Conservation (phyloP, 2,888 invertebrate genomes). For the Salpingus planirostris region DNA sequence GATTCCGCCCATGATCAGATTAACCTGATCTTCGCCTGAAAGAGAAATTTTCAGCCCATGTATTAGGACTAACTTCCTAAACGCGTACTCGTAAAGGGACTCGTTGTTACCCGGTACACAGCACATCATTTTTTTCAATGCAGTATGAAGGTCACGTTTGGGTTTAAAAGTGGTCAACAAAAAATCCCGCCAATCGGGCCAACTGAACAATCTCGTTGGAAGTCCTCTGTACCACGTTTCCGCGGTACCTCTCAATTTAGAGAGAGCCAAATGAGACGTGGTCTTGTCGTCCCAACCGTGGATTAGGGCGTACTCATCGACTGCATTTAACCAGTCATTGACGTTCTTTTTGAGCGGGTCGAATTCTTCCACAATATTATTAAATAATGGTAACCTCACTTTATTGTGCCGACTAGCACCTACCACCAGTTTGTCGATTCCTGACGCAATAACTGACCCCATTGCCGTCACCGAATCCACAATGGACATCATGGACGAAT, state of each 20-base stretch:
- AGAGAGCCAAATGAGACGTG: neutral
- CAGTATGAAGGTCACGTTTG: neutral
- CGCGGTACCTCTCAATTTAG: neutral
- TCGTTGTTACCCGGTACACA: neutral
- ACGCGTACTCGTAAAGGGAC: neutral
- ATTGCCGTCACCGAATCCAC: too few relatives aligned
- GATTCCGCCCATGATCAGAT: neutral
- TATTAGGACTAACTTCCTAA: neutral
- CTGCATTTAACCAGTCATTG: neutral
- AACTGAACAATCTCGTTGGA: neutral
- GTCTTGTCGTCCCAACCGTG: neutral
- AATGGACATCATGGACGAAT: too few relatives aligned
- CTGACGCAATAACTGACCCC: too few relatives aligned
- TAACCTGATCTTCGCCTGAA: neutral
- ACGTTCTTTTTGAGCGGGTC: neutral
- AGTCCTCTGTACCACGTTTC: neutral
- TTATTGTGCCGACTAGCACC: too few relatives aligned
- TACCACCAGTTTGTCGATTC: too few relatives aligned
- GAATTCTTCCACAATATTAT: neutral
- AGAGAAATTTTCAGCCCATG: neutral
- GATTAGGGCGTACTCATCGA: neutral
- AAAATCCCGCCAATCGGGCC: neutral
- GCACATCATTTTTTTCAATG: neutral
- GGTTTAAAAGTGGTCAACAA: neutral
- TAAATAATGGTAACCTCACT: too few relatives aligned